phyloP scores from a whole-genome alignment of 1,140 invertebrate species.

The Drosophila ohnishii region DNA sequence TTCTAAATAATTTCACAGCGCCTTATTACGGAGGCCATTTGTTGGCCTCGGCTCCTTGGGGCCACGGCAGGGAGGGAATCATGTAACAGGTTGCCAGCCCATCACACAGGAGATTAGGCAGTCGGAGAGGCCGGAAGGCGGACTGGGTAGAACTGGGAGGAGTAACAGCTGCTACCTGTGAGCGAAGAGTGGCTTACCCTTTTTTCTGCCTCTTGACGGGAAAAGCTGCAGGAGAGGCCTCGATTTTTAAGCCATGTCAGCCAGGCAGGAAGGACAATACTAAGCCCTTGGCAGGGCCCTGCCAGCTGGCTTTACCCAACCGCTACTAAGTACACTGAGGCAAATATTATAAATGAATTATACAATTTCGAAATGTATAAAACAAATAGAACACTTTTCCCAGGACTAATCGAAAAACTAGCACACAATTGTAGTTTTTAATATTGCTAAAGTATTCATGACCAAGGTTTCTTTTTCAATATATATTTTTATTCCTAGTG shows the following conservation, averaged over 20 bases:
- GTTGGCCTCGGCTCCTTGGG: slow-evolving; percentile 29
- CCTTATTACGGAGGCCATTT: slow-evolving; percentile 64
- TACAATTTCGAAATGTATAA: accelerated
- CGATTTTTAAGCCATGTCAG: slow-evolving; percentile 76
- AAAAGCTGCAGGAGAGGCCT: slow-evolving; percentile 42
- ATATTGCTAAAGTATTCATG: background rate
- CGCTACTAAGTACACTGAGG: background rate
- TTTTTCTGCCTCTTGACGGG: slow-evolving; percentile 42
- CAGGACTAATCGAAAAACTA: background rate
- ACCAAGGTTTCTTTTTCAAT: background rate
- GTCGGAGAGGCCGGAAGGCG: slow-evolving; percentile 11
- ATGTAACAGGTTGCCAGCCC: slow-evolving; percentile 73
- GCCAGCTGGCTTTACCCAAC: slow-evolving; percentile 16
- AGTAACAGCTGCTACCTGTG: slow-evolving; percentile 63
- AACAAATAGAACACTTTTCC: background rate
- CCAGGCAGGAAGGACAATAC: slow-evolving; percentile 55
- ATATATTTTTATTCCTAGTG: slow-evolving; percentile 10
- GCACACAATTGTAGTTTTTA: background rate
- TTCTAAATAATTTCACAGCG: slow-evolving; percentile 74
- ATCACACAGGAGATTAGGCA: slow-evolving; percentile 75
- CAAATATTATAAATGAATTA: background rate
- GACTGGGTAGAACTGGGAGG: slow-evolving; percentile 10
- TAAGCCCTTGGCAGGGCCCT: slow-evolving; percentile 32
- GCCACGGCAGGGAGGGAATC: background rate
- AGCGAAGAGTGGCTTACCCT: slow-evolving; percentile 60